phyloP scores from a whole-genome alignment of 2,797 vertebrate genomes.

The Macroramphosus scolopax region DNA sequence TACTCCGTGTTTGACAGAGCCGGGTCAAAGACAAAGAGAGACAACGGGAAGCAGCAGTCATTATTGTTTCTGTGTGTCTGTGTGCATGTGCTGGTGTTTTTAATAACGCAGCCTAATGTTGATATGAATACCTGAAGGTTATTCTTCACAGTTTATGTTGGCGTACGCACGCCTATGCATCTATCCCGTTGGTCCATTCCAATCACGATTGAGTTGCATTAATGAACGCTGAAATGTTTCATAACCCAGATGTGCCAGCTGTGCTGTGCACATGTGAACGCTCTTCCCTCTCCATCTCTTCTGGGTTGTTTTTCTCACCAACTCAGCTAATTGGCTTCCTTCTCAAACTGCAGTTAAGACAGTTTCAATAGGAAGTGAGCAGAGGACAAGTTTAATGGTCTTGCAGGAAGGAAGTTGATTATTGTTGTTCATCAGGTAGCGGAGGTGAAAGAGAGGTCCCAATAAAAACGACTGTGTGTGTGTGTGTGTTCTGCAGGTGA shows the following conservation, averaged over 20 bases:
- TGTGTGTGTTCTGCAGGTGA: constrained; percentile 79
- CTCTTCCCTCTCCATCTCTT: constrained; percentile 19
- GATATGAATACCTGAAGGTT: no score
- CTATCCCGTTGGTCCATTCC: no score
- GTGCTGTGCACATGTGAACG: constrained; percentile 1
- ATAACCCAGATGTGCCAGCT: no score
- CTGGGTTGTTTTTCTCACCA: constrained; percentile 37
- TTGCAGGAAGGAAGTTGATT: constrained; percentile 52
- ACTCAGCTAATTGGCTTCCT: constrained; percentile 49
- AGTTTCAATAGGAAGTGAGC: constrained; percentile 56
- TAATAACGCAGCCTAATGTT: no score
- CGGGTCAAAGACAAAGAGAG: constrained; percentile 41
- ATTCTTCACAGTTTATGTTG: no score
- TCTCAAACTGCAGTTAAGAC: constrained; percentile 56
- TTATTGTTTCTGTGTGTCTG: constrained; percentile 13
- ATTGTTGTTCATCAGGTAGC: constrained; percentile 31
- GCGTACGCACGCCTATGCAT: no score
- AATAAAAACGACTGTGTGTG: constrained; percentile 4
- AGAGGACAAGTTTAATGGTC: constrained; percentile 49
- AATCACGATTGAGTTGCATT: no score
- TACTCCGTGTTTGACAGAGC: constrained; percentile 43
- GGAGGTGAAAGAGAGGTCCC: background rate
- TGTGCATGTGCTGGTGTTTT: no score
- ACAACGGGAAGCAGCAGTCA: constrained; percentile 41
- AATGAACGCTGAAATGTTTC: no score